Evolutionary conservation across 2,888 invertebrate species (phyloP).

Genomic region (Lysandra coridon): DNA sequence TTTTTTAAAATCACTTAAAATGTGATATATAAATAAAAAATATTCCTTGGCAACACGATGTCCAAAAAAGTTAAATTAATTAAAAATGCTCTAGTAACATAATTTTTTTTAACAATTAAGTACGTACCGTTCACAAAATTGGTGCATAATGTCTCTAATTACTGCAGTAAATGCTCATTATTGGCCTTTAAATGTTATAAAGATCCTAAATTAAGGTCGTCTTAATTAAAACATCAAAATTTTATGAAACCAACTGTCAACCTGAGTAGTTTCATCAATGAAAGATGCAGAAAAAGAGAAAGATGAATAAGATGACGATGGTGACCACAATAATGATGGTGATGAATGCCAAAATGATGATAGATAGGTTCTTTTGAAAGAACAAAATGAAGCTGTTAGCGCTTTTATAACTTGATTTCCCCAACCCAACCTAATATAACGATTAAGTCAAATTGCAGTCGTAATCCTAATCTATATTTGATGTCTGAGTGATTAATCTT

Average conservation of each 20-base stretch:
- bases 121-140: conserved; percentile 18
- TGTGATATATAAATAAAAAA: not conserved
- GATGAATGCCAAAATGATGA: not conserved
- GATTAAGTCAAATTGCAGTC: conserved; percentile 7
- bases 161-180: conserved; percentile 18
- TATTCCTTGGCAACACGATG: not conserved
- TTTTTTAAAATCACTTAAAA: not conserved
- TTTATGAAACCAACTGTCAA: too few relatives aligned
- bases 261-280: too few relatives aligned
- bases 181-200: not conserved
- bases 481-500: conserved; percentile 12
- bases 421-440: conserved; percentile 10
- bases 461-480: conserved; percentile 12
- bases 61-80: not conserved
- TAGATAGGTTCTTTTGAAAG: not conserved
- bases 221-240: not conserved
- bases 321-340: not conserved
- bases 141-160: conserved; percentile 15
- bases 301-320: not conserved
- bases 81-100: conserved; percentile 10
- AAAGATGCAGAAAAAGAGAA: too few relatives aligned
- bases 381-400: not conserved
- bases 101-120: not conserved
- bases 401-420: not conserved
- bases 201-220: not conserved